Evolutionary conservation across 2,113 vertebrate species (phyloP).

Genomic region (Siniperca knerii): DNA sequence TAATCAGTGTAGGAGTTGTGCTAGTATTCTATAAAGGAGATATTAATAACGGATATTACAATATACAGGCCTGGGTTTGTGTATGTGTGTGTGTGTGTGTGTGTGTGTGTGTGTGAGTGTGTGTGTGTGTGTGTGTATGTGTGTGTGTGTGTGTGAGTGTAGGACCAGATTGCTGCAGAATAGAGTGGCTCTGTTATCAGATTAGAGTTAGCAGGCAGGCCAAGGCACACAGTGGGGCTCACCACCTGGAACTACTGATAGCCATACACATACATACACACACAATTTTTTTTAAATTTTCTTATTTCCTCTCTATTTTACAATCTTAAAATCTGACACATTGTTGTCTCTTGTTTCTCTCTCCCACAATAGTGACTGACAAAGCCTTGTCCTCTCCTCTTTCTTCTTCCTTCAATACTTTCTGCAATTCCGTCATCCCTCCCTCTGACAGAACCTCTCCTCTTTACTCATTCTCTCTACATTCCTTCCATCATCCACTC

Average conservation of each 20-base stretch:
- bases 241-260: slow-evolving; percentile 65
- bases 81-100: not conserved
- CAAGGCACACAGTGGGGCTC: slow-evolving; percentile 61
- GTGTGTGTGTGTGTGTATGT: not conserved
- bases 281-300: not conserved
- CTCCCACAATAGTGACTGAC: slow-evolving; percentile 23
- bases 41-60: slow-evolving; percentile 37
- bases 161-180: slow-evolving; percentile 33
- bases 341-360: slow-evolving; percentile 4
- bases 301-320: slow-evolving; percentile 5
- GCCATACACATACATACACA: slow-evolving; percentile 24
- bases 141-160: not conserved
- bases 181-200: slow-evolving; percentile 59
- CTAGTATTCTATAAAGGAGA: slow-evolving; percentile 14
- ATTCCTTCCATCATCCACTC: slow-evolving; percentile 46
- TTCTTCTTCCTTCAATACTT: slow-evolving; percentile 7
- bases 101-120: not conserved
- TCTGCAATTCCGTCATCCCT: not conserved
- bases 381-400: not conserved
- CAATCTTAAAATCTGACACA: slow-evolving; percentile 1
- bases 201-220: slow-evolving; percentile 55
- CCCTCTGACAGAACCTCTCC: slow-evolving; percentile 25
- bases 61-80: not conserved
- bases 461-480: slow-evolving; percentile 33
- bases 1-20: slow-evolving; percentile 28